Evolutionary conservation across 2,113 vertebrate genomes (phyloP), one percentile per base, ranked within the genome.

Genomic region (Petrocephalus zakoni): DNA sequence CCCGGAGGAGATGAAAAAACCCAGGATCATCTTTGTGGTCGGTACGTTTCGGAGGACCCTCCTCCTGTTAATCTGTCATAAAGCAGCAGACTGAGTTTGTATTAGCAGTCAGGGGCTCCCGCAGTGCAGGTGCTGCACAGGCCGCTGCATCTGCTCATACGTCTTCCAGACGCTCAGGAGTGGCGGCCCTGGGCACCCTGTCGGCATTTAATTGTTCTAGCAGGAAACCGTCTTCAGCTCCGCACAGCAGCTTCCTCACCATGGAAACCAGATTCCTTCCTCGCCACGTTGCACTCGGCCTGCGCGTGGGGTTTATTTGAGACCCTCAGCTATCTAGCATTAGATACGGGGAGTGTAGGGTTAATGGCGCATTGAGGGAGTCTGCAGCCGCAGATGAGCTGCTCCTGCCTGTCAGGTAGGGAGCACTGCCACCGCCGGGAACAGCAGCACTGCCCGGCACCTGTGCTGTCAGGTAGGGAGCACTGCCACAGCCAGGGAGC

Each of bases 21-120:
- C 94, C 91, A 97, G 97, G 95, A 96, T 99, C 89, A 95, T 99
- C 94, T 97, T 99, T 93, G 92, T 99, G 91, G 91, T 99, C 0
- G 98, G 98, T 99, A 94, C 92, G 98, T 96, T 93, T 5, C 90
- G 10, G 88, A 13, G 82, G 91, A 5, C 88, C 87, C 13, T 5
- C 13, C 42, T 42, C 58, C 37, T 25, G 11, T 68, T 34, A 46
- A 6, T 83, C 7, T 47, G 37, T 22, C 42, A 11, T 46, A 22
- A 25, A 37, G 19, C 11, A 5, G 53, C 49, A 49, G 34, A 83
- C 13, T 25, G 81, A 81, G 49, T 46, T 88, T 47, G 21, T 34
- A 22, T 83, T 9, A 19, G 42, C 55, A 22, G 53, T 46, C 46
- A 21, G 53, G 19, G 17, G n/a, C n/a, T n/a, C n/a, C n/a, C n/a